Conservation (phyloP, 2,888 invertebrate species). For the Griposia aprilina region DNA sequence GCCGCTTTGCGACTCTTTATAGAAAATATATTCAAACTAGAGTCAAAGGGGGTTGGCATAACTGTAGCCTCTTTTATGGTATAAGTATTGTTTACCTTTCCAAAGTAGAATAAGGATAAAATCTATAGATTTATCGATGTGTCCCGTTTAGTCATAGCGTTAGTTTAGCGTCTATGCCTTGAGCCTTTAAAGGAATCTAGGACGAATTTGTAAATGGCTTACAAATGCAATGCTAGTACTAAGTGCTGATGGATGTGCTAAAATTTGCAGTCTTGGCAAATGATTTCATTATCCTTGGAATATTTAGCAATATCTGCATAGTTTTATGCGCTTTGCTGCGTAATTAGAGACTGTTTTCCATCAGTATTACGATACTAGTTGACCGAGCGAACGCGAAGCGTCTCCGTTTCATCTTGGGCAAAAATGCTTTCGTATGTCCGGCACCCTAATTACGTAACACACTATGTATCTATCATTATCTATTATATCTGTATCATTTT, state of each 20-base stretch:
- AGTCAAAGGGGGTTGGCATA: conserved; percentile 78
- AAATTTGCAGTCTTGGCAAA: conserved; percentile 23
- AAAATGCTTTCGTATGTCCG: too few species aligned
- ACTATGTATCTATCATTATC: too few species aligned
- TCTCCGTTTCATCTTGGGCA: too few species aligned
- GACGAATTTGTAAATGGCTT: conserved; percentile 28
- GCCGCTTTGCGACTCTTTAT: conserved; percentile 52
- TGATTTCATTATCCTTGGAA: conserved; percentile 41
- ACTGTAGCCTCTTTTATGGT: conserved; percentile 79
- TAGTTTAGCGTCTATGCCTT: conserved; percentile 46
- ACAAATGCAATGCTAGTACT: conserved; percentile 23
- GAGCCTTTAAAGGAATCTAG: conserved; percentile 47
- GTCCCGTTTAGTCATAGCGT: conserved; percentile 54
- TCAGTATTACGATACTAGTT: background rate
- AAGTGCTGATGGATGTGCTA: conserved; percentile 38
- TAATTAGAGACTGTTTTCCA: conserved; percentile 38
- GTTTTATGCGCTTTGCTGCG: conserved; percentile 14
- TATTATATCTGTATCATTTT: too few species aligned
- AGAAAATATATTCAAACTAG: conserved; percentile 72
- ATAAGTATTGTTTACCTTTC: conserved; percentile 72
- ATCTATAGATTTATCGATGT: conserved; percentile 59
- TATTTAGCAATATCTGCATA: conserved; percentile 33
- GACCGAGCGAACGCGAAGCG: too few species aligned
- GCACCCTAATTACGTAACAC: too few species aligned
- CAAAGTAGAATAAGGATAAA: conserved; percentile 59